These are phyloP conservation scores for Alentia gelatinosa DNA, from an alignment of 2,888 invertebrate species.

Conservation along the genomic window DNA sequence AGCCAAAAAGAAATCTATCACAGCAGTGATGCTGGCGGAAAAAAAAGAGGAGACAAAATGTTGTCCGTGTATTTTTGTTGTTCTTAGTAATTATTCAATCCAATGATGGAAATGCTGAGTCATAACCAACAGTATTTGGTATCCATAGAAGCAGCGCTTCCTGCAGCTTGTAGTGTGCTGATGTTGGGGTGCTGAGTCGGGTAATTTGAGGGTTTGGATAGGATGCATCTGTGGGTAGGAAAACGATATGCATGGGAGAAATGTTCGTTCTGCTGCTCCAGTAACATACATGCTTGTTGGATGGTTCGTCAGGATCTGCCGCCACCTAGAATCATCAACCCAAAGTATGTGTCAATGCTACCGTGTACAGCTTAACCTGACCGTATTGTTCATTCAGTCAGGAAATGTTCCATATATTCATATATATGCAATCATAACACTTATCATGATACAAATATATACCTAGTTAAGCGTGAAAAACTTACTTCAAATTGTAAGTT, in stretches of 20 bases:
- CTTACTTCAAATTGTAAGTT: too few species aligned
- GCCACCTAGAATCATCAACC: not conserved
- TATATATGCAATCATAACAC: too few species aligned
- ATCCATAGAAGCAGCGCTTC: not conserved
- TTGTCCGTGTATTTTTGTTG: too few species aligned
- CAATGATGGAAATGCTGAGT: not conserved
- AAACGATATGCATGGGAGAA: not conserved
- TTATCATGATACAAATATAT: too few species aligned
- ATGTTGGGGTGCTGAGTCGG: not conserved
- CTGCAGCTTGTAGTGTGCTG: not conserved
- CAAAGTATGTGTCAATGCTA: not conserved
- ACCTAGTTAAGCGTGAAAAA: too few species aligned
- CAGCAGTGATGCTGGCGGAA: too few species aligned
- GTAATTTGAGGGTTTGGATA: not conserved
- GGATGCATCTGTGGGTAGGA: not conserved
- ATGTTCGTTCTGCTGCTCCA: not conserved
- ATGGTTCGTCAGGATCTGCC: conserved; percentile 4
- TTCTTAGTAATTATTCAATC: too few species aligned
- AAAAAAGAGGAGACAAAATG: too few species aligned
- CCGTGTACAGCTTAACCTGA: too few species aligned
- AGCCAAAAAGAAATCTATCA: too few species aligned
- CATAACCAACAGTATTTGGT: not conserved
- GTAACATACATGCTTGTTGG: not conserved
- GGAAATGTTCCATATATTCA: too few species aligned
- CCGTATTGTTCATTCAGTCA: too few species aligned